Base-by-base conservation (phyloP, 1,140 invertebrate species). In the Halyomorpha halys region DNA sequence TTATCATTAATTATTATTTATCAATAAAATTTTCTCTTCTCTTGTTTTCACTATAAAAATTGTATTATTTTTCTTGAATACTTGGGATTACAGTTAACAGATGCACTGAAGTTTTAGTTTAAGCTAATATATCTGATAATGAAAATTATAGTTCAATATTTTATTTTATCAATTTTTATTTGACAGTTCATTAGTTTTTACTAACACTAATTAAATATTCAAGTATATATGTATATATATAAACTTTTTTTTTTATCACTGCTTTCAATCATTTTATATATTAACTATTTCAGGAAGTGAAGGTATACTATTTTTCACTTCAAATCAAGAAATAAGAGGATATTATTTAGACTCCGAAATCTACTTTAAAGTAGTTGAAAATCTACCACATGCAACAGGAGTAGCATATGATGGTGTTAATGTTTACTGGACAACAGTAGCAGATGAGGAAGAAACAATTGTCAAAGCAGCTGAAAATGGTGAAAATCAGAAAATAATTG, bases 351-450 rank as follows among this genome's bases (percentile, higher is more conserved):
- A 71, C 11, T 78, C 77, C 2, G 44, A 76, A 16, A 59, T 77
- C 1, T 77, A 78, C 47, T 79, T 74, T 66, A 68, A 73, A 0
- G 69, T 83, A 4, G 76, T 76, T 0, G 71, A 66, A 14, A 76
- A 80, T 68, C 68, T 82, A 53, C 76, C 75, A 44, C 79, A 86
- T 71, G 82, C 81, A 1, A 80, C 86, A 14, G 86, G 84, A 1
- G 80, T 91, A 0, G 76, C 82, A 8, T 82, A 78, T 65, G 85
- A 90, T 70, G 82, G 82, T 0, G 72, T 72, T 0, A 75, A 81
- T 65, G 70, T 89, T n/a, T 90, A 87, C 69, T 91, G 87, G 87
- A 84, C 86, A 1, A 82, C 87, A 66, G 80, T 84, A 14, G 74
- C 80, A 1, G 69, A 81, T 21, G 81, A 82, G 11, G 78, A 81